Evolutionary conservation across 2,113 vertebrate species (phyloP), one percentile per base, ranked within the genome.

Genomic region (Apeltes quadracus): DNA sequence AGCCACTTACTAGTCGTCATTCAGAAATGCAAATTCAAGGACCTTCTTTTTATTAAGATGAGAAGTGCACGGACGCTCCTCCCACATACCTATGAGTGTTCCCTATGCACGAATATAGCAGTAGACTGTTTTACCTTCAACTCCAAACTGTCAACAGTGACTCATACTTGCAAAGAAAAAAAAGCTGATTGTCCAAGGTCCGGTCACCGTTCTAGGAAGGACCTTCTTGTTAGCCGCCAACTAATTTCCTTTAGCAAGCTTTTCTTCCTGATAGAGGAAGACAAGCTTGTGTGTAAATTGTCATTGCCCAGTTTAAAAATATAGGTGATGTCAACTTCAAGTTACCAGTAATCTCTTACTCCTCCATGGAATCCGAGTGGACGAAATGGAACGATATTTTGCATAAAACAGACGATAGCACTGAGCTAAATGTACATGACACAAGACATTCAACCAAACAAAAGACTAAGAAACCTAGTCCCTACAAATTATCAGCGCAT

Each of bases 1-100:
- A 89, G 89, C 92, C 93, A 88, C 89, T 92, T 91, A 92, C 91
- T 77, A 57, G 76, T 79, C 46, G 63, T 51, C 74, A 66, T 62
- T 86, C 83, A 83, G 82, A 86, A 78, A 84, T 55, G 2, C 72
- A 41, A 70, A 81, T 72, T 79, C 79, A 72, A 58, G 25, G 67
- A 72, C 61, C 41, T 62, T 43, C 69, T 43, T 23, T 48, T 75
- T 39, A 32, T 36, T 27, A 44, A 66, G 23, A 79, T 41, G 43
- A 61, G 32, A 77, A 54, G 4, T 53, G 32, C 29, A 65, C 39
- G 55, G 54, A 55, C 54, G 22, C 4, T 38, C 25, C 68, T 34
- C 43, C 68, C 29, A 57, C 72, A 43, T 55, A 39, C 44, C 27
- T 38, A 15, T 57, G 23, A 65, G 15, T 32, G 58, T 32, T 25